Conservation (phyloP, 2,113 vertebrate genomes). For the Bubo scandiacus region DNA sequence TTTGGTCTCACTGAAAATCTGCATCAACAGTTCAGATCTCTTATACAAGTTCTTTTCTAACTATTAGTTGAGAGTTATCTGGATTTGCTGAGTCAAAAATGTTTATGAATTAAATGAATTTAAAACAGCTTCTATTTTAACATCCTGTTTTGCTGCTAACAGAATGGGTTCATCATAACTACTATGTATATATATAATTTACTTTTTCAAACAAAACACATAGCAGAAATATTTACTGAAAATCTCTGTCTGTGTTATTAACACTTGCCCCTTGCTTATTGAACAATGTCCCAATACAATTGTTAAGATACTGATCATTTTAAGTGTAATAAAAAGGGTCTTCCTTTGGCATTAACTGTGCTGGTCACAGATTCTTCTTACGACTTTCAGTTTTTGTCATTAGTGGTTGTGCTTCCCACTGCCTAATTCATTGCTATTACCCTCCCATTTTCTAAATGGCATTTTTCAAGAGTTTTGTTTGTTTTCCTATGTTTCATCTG, state of each 20-base stretch:
- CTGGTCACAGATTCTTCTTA: background rate
- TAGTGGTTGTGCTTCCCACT: background rate
- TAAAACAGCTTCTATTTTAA: background rate
- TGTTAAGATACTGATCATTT: background rate
- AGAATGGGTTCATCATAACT: background rate
- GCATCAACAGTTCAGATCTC: background rate
- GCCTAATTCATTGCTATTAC: slow-evolving; percentile 11
- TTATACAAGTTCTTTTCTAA: background rate
- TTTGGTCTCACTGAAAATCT: background rate
- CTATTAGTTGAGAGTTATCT: background rate
- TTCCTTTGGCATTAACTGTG: background rate
- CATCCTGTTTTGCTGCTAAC: background rate
- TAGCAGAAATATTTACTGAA: background rate
- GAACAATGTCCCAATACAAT: background rate
- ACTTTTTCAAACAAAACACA: background rate
- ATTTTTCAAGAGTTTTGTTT: slow-evolving; percentile 17
- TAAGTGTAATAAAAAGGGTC: background rate
- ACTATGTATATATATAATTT: background rate
- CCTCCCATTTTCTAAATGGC: background rate
- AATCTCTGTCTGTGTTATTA: background rate
- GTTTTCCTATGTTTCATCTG: background rate
- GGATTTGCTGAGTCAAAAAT: background rate
- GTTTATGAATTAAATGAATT: background rate
- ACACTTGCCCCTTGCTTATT: background rate
- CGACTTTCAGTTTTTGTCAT: background rate